phyloP scores from a whole-genome alignment of 1,140 invertebrate genomes.

The Paracyclopina nana region DNA sequence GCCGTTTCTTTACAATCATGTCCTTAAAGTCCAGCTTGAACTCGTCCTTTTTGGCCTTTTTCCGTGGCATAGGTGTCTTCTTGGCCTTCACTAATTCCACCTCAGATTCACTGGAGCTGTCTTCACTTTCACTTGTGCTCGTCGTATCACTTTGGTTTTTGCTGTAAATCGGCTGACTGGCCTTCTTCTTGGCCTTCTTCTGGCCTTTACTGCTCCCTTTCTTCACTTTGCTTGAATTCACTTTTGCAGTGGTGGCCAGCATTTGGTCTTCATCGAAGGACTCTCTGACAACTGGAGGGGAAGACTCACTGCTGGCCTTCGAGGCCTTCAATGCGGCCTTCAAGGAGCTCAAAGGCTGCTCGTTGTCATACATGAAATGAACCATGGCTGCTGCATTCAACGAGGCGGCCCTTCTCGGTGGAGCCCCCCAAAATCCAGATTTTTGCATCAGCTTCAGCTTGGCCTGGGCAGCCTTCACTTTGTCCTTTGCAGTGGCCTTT shows the following conservation, averaged over 20 bases:
- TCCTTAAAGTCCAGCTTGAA: conserved; percentile 46
- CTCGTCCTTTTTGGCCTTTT: conserved; percentile 19
- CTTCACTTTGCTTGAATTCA: conserved; percentile 28
- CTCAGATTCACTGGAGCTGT: too few relatives aligned
- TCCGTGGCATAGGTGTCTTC: too few relatives aligned
- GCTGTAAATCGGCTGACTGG: too few relatives aligned
- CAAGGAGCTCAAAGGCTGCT: not conserved
- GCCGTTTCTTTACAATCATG: conserved; percentile 62
- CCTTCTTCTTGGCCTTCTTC: conserved; percentile 18
- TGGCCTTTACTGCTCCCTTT: conserved; percentile 19
- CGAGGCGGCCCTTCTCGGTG: conserved; percentile 45
- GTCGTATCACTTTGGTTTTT: too few relatives aligned
- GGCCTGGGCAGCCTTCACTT: not conserved
- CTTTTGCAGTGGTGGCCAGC: conserved; percentile 24
- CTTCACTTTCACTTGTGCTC: too few relatives aligned
- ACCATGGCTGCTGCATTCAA: conserved; percentile 76
- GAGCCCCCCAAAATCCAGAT: conserved; percentile 2
- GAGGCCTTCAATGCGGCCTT: conserved; percentile 13
- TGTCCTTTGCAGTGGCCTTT: not conserved
- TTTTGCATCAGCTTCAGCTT: conserved; percentile 12
- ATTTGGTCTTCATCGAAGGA: conserved; percentile 17
- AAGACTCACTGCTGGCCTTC: conserved; percentile 18
- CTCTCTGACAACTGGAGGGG: conserved; percentile 17
- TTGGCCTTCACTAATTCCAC: too few relatives aligned
- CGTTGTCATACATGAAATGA: conserved; percentile 72